phyloP scores from a whole-genome alignment of 2,113 vertebrate species.

The Clarias batrachus region DNA sequence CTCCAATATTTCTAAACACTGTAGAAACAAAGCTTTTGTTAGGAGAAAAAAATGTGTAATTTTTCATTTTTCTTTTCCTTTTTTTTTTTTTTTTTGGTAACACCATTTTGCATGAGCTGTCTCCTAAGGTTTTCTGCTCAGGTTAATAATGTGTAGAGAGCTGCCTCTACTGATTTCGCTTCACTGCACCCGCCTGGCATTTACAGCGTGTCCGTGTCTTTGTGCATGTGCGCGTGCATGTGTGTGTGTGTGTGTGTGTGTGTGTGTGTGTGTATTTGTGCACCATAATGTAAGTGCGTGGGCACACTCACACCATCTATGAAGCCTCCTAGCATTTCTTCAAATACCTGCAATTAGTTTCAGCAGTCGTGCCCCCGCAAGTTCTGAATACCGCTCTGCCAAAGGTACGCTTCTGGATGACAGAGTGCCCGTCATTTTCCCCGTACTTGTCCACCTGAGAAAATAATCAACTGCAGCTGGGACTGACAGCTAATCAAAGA shows the following conservation, averaged over 20 bases:
- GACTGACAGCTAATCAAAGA: constrained; percentile 13
- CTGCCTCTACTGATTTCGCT: constrained; percentile 16
- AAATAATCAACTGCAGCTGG: not conserved
- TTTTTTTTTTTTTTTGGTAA: not conserved
- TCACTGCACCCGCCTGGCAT: constrained; percentile 19
- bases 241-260: not conserved
- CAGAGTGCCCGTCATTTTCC: not conserved
- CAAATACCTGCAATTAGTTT: constrained; percentile 41
- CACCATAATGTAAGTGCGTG: constrained; percentile 13
- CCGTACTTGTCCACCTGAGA: not conserved
- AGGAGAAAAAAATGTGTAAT: not conserved
- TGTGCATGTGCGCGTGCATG: not conserved
- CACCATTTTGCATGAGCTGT: not conserved
- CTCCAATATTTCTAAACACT: not conserved
- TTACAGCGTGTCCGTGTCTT: not conserved
- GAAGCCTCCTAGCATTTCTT: constrained; percentile 16
- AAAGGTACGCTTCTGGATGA: not conserved
- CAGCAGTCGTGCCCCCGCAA: constrained; percentile 24
- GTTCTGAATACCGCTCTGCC: constrained; percentile 3
- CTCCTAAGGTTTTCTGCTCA: not conserved
- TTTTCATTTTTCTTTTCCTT: not conserved
- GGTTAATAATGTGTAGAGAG: constrained; percentile 21
- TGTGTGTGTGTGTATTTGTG: not conserved
- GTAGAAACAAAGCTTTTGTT: constrained; percentile 4
- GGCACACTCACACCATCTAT: constrained; percentile 23